Percentiles rank a stretch among this genome's conserved stretches.
Conservation (phyloP, 2,797 vertebrate species). For the Odontamblyopus rebecca region DNA sequence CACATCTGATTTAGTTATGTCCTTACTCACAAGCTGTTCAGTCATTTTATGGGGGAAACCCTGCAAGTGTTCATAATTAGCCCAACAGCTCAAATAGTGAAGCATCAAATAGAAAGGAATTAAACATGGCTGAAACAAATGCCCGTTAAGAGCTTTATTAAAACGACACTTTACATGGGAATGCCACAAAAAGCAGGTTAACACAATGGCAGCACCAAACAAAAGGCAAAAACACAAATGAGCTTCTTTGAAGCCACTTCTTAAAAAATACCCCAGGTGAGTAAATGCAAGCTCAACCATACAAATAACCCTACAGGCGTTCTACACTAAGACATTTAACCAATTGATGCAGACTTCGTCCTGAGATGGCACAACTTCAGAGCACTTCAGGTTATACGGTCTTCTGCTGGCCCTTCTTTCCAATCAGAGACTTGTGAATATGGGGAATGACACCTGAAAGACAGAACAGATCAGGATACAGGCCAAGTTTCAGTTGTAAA, state of each 20-base stretch:
- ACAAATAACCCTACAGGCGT: slow-evolving; percentile 61
- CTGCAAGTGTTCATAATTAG: background rate
- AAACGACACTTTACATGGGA: slow-evolving; percentile 71
- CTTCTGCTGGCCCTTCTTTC: slow-evolving; percentile 86
- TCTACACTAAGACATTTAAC: slow-evolving; percentile 69
- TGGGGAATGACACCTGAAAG: slow-evolving; percentile 81
- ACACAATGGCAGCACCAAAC: slow-evolving; percentile 53
- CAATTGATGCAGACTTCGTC: slow-evolving; percentile 61
- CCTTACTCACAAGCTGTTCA: slow-evolving; percentile 1
- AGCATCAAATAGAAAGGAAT: slow-evolving; percentile 14
- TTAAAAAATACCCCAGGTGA: slow-evolving; percentile 74
- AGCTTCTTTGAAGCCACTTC: slow-evolving; percentile 85
- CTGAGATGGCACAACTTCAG: slow-evolving; percentile 63
- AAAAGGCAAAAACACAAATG: slow-evolving; percentile 47
- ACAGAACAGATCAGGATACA: background rate
- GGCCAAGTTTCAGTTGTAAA: background rate
- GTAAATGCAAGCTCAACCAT: slow-evolving; percentile 73
- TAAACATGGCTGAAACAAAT: slow-evolving; percentile 29
- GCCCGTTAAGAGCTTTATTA: slow-evolving; percentile 75
- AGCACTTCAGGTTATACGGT: slow-evolving; percentile 73
- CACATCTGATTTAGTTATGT: background rate
- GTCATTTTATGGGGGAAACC: slow-evolving; percentile 1
- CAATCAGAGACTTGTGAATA: slow-evolving; percentile 85
- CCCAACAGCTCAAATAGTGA: background rate
- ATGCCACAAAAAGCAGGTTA: slow-evolving; percentile 57